Base-by-base conservation (phyloP, 2,113 vertebrate species). In the Thryonomys swinderianus region DNA sequence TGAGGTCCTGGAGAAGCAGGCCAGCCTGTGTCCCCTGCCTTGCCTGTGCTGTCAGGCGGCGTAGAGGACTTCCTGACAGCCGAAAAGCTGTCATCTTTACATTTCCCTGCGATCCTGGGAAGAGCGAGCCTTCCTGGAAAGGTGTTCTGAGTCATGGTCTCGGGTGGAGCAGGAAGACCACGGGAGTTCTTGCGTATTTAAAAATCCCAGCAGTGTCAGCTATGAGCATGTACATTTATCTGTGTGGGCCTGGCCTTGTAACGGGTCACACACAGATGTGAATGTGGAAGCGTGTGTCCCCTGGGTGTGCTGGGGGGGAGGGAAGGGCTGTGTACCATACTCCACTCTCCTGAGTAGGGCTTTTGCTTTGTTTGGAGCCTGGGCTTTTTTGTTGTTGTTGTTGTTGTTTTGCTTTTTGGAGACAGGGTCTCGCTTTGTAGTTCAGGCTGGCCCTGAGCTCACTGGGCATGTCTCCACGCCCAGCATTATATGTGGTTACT, bases 21-120 rank as follows among this genome's bases (percentile, higher is more conserved):
- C 92, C 91, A 79, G 30, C 61, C 67, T n/a, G 3, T 48, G 80
- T 80, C 64, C 57, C 25, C 86, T 66, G 53, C 45, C 90, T 88
- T 51, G 66, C 53, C 69, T 61, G 51, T 79, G 66, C 59, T 71
- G n/a, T 90, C 89, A 93, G 37, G 27, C 64, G 64, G 40, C 73
- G 85, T 91, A 83, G 93, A 86, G 93, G 94, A 76, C 57, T 96
- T 61, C 76, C 66, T 25, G 37, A 66, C 30, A 40, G 62, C 82
- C 69, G 92, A n/a, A 45, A 84, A 42, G 53, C 79, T 96, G 91
- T 88, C 45, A 89, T 57, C 32, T 32, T 94, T 91, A 12, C 67
- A 67, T 71, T 83, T 78, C 25, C 37, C 40, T 90, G 2, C 3
- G 18, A 79, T 91, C 76, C 34, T 42, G 74, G 61, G 64, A 17